Percentiles rank a stretch among this genome's conserved stretches.
Evolutionary conservation across 2,797 vertebrate species (phyloP).

Genomic region (Periparus ater): DNA sequence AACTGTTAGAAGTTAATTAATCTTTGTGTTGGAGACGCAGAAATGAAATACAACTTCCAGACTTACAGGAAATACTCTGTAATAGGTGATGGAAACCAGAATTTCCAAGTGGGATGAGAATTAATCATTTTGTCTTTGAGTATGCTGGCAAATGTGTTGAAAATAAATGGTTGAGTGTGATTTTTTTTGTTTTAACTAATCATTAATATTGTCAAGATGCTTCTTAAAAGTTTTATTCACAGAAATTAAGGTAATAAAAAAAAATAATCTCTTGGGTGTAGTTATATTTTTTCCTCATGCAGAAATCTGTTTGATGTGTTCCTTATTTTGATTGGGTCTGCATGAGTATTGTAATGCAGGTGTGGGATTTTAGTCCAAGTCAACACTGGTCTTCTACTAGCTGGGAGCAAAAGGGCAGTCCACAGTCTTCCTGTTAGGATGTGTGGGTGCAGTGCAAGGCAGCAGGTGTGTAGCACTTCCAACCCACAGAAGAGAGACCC

Average conservation of each 20-base stretch:
- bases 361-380: not conserved
- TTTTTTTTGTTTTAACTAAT: slow-evolving; percentile 16
- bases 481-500: not conserved
- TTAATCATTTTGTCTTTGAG: not conserved
- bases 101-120: not conserved
- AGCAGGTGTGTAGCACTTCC: not conserved
- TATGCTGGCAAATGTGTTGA: not conserved
- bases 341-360: not conserved
- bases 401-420: not conserved
- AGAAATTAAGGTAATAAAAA: not conserved
- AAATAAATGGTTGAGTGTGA: not conserved
- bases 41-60: not conserved
- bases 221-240: not conserved
- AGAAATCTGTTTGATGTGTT: not conserved
- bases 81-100: slow-evolving; percentile 1
- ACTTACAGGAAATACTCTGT: not conserved
- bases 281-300: not conserved
- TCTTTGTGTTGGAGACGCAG: not conserved
- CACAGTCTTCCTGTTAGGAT: not conserved
- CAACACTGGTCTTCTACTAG: not conserved
- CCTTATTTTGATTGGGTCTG: not conserved
- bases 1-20: not conserved
- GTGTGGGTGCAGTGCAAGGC: not conserved
- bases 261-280: not conserved
- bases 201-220: not conserved